phyloP scores from a whole-genome alignment of 2,888 invertebrate species.

The Stenoptilia bipunctidactyla region DNA sequence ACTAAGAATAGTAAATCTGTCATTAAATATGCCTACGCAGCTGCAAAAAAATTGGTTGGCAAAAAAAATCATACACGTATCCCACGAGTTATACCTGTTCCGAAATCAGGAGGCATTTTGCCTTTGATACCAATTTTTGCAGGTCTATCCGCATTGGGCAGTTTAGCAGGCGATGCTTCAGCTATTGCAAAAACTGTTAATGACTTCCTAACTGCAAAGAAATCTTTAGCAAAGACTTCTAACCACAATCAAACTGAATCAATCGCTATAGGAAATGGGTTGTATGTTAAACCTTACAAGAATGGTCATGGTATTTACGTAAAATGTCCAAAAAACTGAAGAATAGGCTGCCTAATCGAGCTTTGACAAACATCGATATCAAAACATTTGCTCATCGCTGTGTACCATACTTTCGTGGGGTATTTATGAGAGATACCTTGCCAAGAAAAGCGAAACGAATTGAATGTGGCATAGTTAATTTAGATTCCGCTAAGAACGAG shows the following conservation, averaged over 20 bases:
- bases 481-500: constrained; percentile 18
- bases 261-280: constrained; percentile 28
- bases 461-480: constrained; percentile 25
- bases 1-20: too few relatives aligned
- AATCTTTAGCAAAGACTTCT: constrained; percentile 11
- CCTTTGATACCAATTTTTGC: constrained; percentile 30
- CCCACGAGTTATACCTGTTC: constrained; percentile 19
- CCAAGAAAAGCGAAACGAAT: constrained; percentile 8
- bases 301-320: constrained; percentile 10
- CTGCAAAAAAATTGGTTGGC: too few relatives aligned
- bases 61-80: not conserved
- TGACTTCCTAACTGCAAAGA: too few relatives aligned
- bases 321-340: constrained; percentile 18
- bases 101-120: constrained; percentile 28
- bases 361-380: constrained; percentile 6
- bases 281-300: constrained; percentile 25
- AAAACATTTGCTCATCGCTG: constrained; percentile 2
- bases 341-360: constrained; percentile 4
- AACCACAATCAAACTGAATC: constrained; percentile 25
- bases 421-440: constrained; percentile 21
- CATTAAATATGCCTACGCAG: too few relatives aligned
- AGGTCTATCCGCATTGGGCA: constrained; percentile 26
- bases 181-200: constrained; percentile 24
- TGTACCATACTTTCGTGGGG: constrained; percentile 10
- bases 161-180: constrained; percentile 26